Conservation (phyloP, 2,113 vertebrate species). For the Varanus salvator region DNA sequence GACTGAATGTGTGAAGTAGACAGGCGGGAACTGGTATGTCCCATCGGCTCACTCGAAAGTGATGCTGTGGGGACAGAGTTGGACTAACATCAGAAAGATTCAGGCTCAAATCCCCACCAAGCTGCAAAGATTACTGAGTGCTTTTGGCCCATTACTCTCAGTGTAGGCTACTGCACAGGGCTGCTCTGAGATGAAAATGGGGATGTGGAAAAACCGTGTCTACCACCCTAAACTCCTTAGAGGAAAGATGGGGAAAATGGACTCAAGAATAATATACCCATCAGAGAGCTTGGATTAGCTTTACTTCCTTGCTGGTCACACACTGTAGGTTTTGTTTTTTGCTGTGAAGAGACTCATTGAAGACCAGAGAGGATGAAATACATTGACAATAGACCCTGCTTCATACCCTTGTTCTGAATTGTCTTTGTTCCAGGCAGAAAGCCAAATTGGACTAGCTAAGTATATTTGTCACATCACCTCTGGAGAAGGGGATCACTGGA, state of each 20-base stretch:
- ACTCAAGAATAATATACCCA: background rate
- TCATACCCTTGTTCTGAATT: background rate
- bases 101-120: background rate
- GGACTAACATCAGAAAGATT: background rate
- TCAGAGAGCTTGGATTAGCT: background rate
- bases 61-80: too few relatives aligned
- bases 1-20: background rate
- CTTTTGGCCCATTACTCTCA: background rate
- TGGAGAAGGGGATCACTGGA: background rate
- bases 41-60: background rate
- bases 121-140: background rate
- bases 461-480: background rate
- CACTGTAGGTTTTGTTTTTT: background rate
- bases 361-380: constrained; percentile 27
- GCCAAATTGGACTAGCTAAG: background rate
- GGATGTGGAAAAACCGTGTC: background rate
- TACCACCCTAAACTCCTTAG: background rate
- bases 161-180: background rate
- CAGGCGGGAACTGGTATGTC: background rate
- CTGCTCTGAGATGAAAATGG: background rate
- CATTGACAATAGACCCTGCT: background rate
- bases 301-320: too few relatives aligned
- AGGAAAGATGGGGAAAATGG: background rate
- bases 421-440: background rate
- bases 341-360: background rate